phyloP scores from a whole-genome alignment of 2,888 invertebrate species.

The Campoplex capitator region DNA sequence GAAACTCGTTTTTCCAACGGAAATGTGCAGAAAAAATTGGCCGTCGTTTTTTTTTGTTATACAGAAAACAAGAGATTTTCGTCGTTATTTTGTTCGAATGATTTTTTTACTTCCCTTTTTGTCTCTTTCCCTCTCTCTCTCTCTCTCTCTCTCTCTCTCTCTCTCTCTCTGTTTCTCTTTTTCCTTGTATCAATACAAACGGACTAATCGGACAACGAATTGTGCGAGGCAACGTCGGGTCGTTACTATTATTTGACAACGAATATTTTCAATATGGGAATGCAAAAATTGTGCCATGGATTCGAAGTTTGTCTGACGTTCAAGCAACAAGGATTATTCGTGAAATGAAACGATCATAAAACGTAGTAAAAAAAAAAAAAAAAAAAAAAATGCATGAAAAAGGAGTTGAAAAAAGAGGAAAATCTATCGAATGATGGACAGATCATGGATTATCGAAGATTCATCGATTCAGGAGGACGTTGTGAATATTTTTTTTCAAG shows the following conservation, averaged over 20 bases:
- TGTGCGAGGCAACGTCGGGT: slow-evolving; percentile 51
- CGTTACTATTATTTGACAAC: neutral
- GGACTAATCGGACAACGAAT: slow-evolving; percentile 36
- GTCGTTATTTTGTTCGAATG: neutral
- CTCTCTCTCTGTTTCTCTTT: neutral
- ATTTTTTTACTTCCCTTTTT: slow-evolving; percentile 26
- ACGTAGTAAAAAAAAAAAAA: too few species aligned
- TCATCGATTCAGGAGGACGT: neutral
- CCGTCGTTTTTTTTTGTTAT: neutral
- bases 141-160: neutral
- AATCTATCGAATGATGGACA: slow-evolving; percentile 50
- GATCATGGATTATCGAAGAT: slow-evolving; percentile 37
- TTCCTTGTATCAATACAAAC: neutral
- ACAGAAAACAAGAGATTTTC: neutral
- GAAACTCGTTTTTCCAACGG: neutral
- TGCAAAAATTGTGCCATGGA: slow-evolving; percentile 37
- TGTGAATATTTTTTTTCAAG: neutral
- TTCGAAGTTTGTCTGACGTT: slow-evolving; percentile 14
- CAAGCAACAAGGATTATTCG: neutral
- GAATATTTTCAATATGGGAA: slow-evolving; percentile 32
- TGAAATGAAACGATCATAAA: neutral
- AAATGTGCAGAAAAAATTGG: slow-evolving; percentile 5
- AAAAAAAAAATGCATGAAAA: neutral
- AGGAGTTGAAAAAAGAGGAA: slow-evolving; percentile 32
- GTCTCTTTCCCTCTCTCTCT: neutral